These are phyloP conservation scores for Eriosoma lanigerum DNA, from an alignment of 1,140 invertebrate genomes.

Conservation along the genomic window DNA sequence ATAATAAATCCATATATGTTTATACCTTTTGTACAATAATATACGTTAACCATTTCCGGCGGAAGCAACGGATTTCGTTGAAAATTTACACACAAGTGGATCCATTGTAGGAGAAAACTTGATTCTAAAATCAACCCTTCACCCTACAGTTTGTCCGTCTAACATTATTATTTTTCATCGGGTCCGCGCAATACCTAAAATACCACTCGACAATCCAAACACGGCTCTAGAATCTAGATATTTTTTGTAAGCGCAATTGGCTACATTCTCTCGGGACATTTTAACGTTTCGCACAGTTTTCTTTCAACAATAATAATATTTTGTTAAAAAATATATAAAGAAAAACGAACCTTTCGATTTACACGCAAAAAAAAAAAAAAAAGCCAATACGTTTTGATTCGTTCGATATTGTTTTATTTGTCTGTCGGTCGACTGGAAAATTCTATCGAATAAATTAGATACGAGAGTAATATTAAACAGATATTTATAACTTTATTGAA, in stretches of 20 bases:
- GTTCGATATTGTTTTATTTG: background rate
- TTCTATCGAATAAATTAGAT: background rate
- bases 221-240: constrained; percentile 21
- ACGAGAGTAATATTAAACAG: background rate
- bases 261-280: constrained; percentile 9
- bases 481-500: too few relatives aligned
- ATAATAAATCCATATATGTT: background rate
- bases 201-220: constrained; percentile 40
- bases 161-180: constrained; percentile 9
- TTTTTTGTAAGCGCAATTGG: constrained; percentile 35
- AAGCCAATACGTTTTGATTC: background rate
- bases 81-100: constrained; percentile 46
- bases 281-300: constrained; percentile 30
- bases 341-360: constrained; percentile 18
- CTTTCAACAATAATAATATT: constrained; percentile 21
- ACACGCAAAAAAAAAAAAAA: background rate
- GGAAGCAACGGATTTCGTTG: constrained; percentile 39
- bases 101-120: constrained; percentile 46
- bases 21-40: constrained; percentile 10
- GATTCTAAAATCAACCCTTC: constrained; percentile 30
- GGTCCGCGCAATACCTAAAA: constrained; percentile 25
- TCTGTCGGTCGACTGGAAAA: background rate
- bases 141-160: too few relatives aligned
- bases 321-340: background rate
- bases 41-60: constrained; percentile 30